Evolutionary conservation across 2,113 vertebrate genomes (phyloP), one percentile per base, ranked within the genome.

Genomic region (Passer domesticus): DNA sequence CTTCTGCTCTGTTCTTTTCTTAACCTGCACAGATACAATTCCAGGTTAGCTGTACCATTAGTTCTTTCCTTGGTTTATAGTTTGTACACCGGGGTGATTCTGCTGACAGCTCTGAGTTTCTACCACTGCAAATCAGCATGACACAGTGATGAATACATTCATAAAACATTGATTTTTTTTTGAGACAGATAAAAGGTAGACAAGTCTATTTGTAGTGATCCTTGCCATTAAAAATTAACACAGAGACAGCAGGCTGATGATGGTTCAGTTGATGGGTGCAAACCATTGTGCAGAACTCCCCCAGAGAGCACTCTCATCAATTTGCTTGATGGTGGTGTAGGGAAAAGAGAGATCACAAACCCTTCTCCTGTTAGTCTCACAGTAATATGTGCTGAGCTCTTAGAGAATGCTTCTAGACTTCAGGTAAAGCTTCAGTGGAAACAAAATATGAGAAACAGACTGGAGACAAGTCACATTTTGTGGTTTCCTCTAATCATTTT

Each of bases 221-320:
- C 49, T 59, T 87, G 49, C 82, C 83, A 90, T 95, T 94, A 96
- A 93, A 93, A 86, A 95, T 88, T 76, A 92, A 91, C 70, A 70
- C 24, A 13, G 52, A 68, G 64, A 46, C 35, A 83, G 89, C 41
- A 91, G 75, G 55, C 75, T 88, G 77, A 22, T 39, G 60, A 46
- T 69, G 66, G 83, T 64, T 95, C 63, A 47, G 64, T 12, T 75
- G 91, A 31, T 37, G 58, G 68, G 67, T 74, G 67, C 73, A 89
- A 75, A 92, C 63, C 16, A 3, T 86, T 62, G 44, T 87, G 68
- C 68, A 76, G 67, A 63, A 59, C 75, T 91, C 86, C 87, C 60
- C 22, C 41, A 37, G 58, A 81, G 53, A 60, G 28, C 60, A 82
- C 62, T 43, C 68, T 52, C 44, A 18, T 47, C 91, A 69, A 3